Evolutionary conservation across 2,797 vertebrate genomes (phyloP).

Genomic region (Australoheros facetus): DNA sequence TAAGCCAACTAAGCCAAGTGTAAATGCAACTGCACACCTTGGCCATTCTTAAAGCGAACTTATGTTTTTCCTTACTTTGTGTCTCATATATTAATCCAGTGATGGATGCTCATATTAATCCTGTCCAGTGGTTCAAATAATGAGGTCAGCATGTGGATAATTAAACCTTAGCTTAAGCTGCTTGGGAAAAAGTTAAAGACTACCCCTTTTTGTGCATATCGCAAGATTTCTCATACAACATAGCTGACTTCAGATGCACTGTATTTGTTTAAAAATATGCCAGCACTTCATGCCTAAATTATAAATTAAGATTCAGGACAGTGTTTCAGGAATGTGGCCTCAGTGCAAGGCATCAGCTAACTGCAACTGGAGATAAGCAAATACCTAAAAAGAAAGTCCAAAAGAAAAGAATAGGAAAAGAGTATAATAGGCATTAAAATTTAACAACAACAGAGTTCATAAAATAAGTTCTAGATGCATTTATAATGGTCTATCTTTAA

Average conservation of each 20-base stretch:
- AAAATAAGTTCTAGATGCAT: background rate
- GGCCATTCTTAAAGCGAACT: background rate
- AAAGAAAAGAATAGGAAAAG: background rate
- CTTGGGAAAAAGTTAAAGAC: background rate
- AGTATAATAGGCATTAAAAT: background rate
- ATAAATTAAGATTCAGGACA: background rate
- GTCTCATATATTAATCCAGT: background rate
- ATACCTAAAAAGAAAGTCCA: background rate
- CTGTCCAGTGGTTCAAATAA: background rate
- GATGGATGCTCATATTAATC: background rate
- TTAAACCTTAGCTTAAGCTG: background rate
- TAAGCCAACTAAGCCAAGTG: background rate
- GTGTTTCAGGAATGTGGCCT: background rate
- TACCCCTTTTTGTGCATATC: background rate
- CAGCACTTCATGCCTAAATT: background rate
- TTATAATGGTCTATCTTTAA: background rate
- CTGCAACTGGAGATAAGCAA: background rate
- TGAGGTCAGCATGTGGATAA: background rate
- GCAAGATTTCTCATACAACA: background rate
- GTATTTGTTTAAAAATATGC: background rate
- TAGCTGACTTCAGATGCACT: background rate
- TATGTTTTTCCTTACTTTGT: background rate
- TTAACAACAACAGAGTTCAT: background rate
- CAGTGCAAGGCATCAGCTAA: background rate
- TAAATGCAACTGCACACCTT: background rate